Conservation (phyloP, 2,113 vertebrate species). For the Peromyscus maniculatus region DNA sequence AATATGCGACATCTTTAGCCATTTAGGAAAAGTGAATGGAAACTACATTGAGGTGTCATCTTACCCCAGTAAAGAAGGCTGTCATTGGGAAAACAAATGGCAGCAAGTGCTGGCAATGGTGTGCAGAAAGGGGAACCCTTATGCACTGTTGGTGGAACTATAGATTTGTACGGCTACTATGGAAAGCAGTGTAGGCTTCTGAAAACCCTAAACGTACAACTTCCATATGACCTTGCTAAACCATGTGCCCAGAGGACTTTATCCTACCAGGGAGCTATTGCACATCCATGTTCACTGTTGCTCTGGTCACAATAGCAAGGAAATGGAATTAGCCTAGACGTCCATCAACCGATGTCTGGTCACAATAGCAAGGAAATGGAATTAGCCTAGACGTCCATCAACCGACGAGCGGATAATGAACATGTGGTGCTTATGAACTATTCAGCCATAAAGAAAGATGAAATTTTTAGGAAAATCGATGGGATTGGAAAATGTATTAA, state of each 20-base stretch:
- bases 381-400: no score
- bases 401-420: no score
- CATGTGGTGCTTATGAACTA: neutral
- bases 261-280: no score
- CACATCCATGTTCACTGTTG: neutral
- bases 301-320: neutral
- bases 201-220: neutral
- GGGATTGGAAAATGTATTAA: neutral
- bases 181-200: neutral
- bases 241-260: neutral
- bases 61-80: neutral
- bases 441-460: no score
- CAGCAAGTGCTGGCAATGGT: no score
- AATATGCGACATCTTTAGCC: neutral
- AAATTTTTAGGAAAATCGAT: neutral
- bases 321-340: neutral
- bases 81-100: neutral
- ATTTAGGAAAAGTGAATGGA: neutral
- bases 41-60: neutral
- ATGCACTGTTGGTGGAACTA: neutral
- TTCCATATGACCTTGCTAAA: no score
- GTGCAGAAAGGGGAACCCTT: neutral
- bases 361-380: neutral
- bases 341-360: no score
- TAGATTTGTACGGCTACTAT: neutral